Conservation (phyloP, 2,888 invertebrate genomes). For the Athalia rosae region DNA sequence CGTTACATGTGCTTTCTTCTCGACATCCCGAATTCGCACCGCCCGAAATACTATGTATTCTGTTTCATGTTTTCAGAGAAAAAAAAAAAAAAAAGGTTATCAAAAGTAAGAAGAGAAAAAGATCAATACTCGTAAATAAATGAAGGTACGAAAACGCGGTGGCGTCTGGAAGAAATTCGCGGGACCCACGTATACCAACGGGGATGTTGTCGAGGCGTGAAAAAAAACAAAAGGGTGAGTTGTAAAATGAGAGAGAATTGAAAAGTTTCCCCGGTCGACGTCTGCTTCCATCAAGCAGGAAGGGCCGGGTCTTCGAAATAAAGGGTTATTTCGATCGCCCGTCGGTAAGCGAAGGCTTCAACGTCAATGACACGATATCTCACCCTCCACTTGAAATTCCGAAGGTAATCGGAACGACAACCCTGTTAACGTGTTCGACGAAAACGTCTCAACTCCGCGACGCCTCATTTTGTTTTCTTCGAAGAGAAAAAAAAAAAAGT, state of each 20-base stretch:
- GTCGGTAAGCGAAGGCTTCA: constrained; percentile 19
- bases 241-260: background rate
- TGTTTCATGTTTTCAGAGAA: too few species aligned
- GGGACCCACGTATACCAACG: background rate
- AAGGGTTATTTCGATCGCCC: constrained; percentile 17
- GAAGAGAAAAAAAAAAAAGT: background rate
- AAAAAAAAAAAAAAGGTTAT: too few species aligned
- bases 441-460: constrained; percentile 8
- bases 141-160: background rate
- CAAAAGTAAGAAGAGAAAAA: background rate
- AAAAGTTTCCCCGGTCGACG: background rate
- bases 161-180: background rate
- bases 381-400: constrained; percentile 15
- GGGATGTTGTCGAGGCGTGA: background rate
- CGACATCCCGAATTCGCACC: too few species aligned
- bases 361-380: constrained; percentile 6
- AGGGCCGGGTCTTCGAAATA: background rate
- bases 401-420: background rate
- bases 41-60: too few species aligned
- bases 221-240: background rate
- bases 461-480: background rate
- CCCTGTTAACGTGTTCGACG: background rate
- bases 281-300: constrained; percentile 26
- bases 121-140: background rate
- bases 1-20: too few species aligned